Percentiles rank a stretch among this genome's conserved stretches.
Evolutionary conservation across 2,113 vertebrate genomes (phyloP).

Genomic region (Laticauda laticaudata): DNA sequence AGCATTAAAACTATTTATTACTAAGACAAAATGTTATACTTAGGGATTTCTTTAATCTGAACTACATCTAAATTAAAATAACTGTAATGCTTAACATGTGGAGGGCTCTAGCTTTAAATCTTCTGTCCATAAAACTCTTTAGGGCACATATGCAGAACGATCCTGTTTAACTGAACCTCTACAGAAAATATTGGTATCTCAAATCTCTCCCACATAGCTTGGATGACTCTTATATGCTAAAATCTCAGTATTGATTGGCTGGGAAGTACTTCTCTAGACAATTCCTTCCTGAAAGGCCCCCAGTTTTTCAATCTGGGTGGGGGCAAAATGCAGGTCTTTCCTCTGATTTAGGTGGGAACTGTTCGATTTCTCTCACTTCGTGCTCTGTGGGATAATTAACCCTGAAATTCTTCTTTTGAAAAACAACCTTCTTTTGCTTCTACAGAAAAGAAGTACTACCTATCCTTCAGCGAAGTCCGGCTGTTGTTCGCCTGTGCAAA

Average conservation of each 20-base stretch:
- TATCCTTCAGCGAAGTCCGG: constrained; percentile 48
- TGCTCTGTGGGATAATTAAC: not conserved
- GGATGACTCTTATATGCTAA: not conserved
- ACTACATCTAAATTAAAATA: not conserved
- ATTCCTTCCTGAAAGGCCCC: not conserved
- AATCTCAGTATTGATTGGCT: not conserved
- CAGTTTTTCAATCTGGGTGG: not conserved
- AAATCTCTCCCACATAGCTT: not conserved
- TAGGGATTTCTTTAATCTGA: not conserved
- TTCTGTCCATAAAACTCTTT: not conserved
- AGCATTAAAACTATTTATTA: not conserved
- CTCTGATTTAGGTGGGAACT: not conserved
- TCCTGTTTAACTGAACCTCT: not conserved
- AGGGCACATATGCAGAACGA: not conserved
- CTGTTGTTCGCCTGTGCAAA: constrained; percentile 83
- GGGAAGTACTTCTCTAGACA: not conserved
- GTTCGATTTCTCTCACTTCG: not conserved
- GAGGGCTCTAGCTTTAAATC: not conserved
- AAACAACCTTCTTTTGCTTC: not conserved
- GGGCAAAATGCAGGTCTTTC: not conserved
- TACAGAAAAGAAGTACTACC: constrained; percentile 34
- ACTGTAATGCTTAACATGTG: not conserved
- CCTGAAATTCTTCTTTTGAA: not conserved
- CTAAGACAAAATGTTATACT: not conserved
- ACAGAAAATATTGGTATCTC: not conserved